Conservation (phyloP, 2,888 invertebrate genomes). For the Prostheceraeus crozeri region DNA sequence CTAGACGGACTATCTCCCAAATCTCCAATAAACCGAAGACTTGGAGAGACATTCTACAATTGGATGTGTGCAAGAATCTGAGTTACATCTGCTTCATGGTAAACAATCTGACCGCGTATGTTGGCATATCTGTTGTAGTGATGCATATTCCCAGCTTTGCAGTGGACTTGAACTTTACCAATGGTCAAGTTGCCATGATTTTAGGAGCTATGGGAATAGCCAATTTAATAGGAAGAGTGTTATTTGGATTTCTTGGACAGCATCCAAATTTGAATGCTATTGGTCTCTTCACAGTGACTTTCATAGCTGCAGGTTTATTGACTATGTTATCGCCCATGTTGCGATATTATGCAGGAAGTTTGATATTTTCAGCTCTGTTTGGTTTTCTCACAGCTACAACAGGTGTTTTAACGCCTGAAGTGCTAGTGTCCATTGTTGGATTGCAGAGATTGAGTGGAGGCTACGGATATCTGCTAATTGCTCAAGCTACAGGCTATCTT, state of each 20-base stretch:
- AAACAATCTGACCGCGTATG: conserved; percentile 42
- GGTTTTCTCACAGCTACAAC: not conserved
- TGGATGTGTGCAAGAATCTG: conserved; percentile 43
- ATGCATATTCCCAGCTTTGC: conserved; percentile 11
- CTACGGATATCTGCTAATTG: conserved; percentile 1
- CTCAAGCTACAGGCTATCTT: not conserved
- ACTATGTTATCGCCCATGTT: not conserved
- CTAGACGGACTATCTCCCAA: not conserved
- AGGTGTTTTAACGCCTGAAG: not conserved
- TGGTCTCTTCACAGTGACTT: not conserved
- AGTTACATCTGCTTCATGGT: conserved; percentile 42
- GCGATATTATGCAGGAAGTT: not conserved
- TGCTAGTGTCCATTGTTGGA: not conserved
- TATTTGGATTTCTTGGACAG: conserved; percentile 12
- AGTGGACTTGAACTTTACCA: not conserved
- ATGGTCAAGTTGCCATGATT: not conserved
- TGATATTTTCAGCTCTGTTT: not conserved
- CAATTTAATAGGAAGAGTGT: not conserved
- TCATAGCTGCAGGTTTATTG: not conserved
- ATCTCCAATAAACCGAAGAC: not conserved
- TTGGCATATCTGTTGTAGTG: not conserved
- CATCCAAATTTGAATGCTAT: not conserved
- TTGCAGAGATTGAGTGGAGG: not conserved
- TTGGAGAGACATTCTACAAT: conserved; percentile 40
- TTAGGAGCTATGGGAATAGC: conserved; percentile 7